Evolutionary conservation across 1,140 invertebrate genomes (phyloP).

Genomic region (Scaptomyza montana): DNA sequence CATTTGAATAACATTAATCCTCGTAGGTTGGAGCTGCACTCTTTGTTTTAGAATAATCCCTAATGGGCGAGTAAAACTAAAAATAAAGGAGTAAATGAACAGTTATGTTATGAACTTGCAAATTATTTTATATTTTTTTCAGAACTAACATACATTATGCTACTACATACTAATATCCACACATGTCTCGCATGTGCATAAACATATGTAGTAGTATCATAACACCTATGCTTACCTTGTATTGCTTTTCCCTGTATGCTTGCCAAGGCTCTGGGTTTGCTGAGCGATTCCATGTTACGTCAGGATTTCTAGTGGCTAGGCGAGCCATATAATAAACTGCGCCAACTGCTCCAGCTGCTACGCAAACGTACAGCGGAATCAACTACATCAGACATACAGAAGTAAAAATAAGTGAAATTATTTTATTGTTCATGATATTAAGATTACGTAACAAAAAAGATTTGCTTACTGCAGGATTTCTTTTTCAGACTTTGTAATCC

Average conservation of each 20-base stretch:
- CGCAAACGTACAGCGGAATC: constrained; percentile 90
- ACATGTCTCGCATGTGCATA: constrained; percentile 4
- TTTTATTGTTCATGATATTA: background rate
- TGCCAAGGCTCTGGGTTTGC: constrained; percentile 91
- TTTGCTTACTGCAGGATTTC: constrained; percentile 87
- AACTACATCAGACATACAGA: constrained; percentile 85
- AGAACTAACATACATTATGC: background rate
- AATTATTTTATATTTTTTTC: background rate
- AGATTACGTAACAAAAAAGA: constrained; percentile 24
- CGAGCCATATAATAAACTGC: constrained; percentile 87
- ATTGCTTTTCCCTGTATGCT: constrained; percentile 90
- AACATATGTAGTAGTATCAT: background rate
- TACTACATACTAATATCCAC: background rate
- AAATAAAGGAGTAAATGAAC: constrained; percentile 74
- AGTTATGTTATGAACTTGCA: constrained; percentile 15
- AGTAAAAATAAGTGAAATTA: background rate
- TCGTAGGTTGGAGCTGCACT: constrained; percentile 88
- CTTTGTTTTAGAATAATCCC: constrained; percentile 87
- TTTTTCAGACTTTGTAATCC: constrained; percentile 85
- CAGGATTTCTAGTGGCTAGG: constrained; percentile 89
- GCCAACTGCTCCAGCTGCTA: constrained; percentile 86
- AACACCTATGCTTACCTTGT: constrained; percentile 87
- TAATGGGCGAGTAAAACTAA: constrained; percentile 88
- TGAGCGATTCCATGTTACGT: constrained; percentile 90
- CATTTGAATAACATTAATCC: constrained; percentile 57